Conservation (phyloP, 2,797 vertebrate genomes). For the Platyrinchus mystaceus region DNA sequence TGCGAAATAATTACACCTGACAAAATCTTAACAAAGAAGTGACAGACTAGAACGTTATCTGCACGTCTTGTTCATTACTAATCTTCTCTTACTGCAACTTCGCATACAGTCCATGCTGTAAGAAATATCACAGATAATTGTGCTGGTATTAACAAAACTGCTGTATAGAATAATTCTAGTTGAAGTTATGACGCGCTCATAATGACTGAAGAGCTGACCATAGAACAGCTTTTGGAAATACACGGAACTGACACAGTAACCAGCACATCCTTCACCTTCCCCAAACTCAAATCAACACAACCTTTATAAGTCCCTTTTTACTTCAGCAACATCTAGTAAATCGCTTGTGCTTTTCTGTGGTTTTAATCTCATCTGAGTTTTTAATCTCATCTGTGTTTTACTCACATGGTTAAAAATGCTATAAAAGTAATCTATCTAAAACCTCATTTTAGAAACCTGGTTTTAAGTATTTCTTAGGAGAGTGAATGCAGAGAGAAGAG, state of each 20-base stretch:
- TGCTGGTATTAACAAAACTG: neutral
- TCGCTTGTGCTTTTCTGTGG: neutral
- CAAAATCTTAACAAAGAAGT: neutral
- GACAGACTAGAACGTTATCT: neutral
- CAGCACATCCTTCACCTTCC: neutral
- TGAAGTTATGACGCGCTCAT: neutral
- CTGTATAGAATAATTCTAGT: neutral
- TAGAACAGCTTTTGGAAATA: neutral
- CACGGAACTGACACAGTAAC: neutral
- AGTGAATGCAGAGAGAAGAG: neutral
- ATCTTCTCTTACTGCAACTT: neutral
- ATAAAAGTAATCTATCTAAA: neutral
- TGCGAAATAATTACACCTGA: neutral
- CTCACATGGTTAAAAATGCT: neutral
- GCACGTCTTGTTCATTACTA: neutral
- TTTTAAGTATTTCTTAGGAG: neutral
- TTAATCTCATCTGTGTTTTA: neutral
- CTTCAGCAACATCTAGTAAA: neutral
- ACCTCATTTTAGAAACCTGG: neutral
- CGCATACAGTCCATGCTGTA: neutral
- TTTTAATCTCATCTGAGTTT: neutral
- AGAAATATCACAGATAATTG: neutral
- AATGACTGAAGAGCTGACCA: neutral
- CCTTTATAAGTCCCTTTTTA: neutral
- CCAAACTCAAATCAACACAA: neutral